phyloP scores from a whole-genome alignment of 2,797 vertebrate species.

The Esox masquinongy region DNA sequence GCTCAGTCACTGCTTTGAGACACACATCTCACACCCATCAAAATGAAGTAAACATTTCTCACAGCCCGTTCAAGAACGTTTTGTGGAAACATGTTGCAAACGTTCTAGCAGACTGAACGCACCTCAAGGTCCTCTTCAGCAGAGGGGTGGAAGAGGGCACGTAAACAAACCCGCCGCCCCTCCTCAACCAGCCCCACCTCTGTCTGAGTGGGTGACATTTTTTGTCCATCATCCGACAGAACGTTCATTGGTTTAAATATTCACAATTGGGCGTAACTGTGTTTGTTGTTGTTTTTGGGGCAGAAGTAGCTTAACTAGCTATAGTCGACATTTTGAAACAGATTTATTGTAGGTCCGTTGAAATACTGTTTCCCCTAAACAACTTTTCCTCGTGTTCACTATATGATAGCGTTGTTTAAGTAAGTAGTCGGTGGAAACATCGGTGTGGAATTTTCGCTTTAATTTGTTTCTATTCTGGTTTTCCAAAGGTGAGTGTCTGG shows the following conservation, averaged over 20 bases:
- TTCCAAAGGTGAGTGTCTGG: slow-evolving; percentile 51
- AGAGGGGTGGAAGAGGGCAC: neutral
- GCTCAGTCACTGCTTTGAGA: no score
- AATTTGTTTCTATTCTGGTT: slow-evolving; percentile 13
- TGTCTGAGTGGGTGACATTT: slow-evolving; percentile 22
- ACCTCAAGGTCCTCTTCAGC: neutral
- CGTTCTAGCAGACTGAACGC: neutral
- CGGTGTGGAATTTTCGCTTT: neutral
- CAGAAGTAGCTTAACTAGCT: slow-evolving; percentile 21
- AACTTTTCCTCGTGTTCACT: neutral
- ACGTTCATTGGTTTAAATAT: slow-evolving; percentile 54
- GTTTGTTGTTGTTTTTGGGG: slow-evolving; percentile 72
- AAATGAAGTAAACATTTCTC: no score
- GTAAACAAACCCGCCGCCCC: slow-evolving; percentile 24
- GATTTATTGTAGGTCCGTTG: neutral
- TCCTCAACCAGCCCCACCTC: fast-evolving
- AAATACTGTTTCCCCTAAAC: neutral
- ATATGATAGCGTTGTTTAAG: neutral
- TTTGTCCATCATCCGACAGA: neutral
- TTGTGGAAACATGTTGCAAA: no score
- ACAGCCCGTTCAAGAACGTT: no score
- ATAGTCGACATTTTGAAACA: slow-evolving; percentile 69
- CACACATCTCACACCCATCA: no score
- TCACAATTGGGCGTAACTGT: slow-evolving; percentile 29
- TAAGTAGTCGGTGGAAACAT: neutral